These are phyloP conservation scores for Oryzaephilus surinamensis DNA, from an alignment of 1,140 invertebrate genomes.

Conservation along the genomic window DNA sequence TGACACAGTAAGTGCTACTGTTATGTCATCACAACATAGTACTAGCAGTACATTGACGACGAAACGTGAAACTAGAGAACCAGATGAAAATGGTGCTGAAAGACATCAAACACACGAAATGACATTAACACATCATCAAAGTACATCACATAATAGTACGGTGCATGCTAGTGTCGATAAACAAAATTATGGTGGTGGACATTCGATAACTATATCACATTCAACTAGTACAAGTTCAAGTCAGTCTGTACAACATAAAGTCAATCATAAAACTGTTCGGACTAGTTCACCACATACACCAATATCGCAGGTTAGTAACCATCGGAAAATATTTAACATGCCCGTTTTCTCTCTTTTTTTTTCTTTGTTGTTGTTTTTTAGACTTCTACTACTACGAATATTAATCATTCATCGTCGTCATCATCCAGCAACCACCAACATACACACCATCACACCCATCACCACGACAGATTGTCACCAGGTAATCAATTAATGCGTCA, in stretches of 20 bases:
- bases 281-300: constrained; percentile 43
- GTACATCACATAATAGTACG: constrained; percentile 48
- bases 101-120: constrained; percentile 48
- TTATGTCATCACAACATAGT: constrained; percentile 58
- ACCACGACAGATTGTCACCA: constrained; percentile 44
- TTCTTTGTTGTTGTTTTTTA: too few relatives aligned
- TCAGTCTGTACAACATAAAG: constrained; percentile 40
- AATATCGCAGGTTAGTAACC: constrained; percentile 34
- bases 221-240: constrained; percentile 51
- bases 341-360: neutral
- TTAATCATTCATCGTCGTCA: constrained; percentile 32
- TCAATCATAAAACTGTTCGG: constrained; percentile 35
- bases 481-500: constrained; percentile 28
- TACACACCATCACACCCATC: constrained; percentile 44
- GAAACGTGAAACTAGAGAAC: constrained; percentile 43
- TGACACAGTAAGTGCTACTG: constrained; percentile 51
- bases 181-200: constrained; percentile 44
- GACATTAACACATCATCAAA: constrained; percentile 50
- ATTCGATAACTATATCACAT: constrained; percentile 52
- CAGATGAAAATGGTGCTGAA: constrained; percentile 33
- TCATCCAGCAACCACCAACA: constrained; percentile 39
- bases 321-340: neutral
- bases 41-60: constrained; percentile 45
- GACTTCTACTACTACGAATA: constrained; percentile 39
- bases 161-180: constrained; percentile 50